These are phyloP conservation scores for Fragum whitleyi DNA, from an alignment of 2,888 invertebrate species.

Conservation along the genomic window DNA sequence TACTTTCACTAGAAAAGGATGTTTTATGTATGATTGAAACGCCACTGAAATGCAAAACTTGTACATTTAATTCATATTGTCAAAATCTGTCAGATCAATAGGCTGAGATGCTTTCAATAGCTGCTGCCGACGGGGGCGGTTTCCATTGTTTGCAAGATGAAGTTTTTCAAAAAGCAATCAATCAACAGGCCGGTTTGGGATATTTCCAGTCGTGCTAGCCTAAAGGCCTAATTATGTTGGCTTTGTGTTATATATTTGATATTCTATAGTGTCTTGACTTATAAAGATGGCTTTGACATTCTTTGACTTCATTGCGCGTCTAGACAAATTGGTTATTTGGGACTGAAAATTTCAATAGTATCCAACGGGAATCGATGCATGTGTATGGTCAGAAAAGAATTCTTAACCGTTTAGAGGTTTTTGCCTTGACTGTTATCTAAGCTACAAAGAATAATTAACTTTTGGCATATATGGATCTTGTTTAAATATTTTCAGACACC, in stretches of 20 bases:
- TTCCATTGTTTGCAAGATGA: neutral
- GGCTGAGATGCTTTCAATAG: neutral
- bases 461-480: too few species aligned
- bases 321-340: too few species aligned
- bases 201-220: neutral
- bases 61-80: neutral
- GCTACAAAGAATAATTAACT: too few species aligned
- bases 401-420: too few species aligned
- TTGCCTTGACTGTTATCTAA: too few species aligned
- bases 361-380: too few species aligned
- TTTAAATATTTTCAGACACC: too few species aligned
- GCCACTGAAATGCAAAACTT: too few species aligned
- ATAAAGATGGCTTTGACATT: neutral
- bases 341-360: too few species aligned
- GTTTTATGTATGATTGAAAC: too few species aligned
- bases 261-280: neutral
- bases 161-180: neutral
- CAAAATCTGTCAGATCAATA: neutral
- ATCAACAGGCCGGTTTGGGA: neutral
- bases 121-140: neutral
- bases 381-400: too few species aligned
- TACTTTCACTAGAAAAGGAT: too few species aligned
- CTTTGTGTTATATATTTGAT: neutral
- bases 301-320: neutral
- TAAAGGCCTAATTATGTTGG: neutral